Evolutionary conservation across 2,888 invertebrate genomes (phyloP), one percentile per base, ranked within the genome.

Genomic region (Pseudoips prasinana): DNA sequence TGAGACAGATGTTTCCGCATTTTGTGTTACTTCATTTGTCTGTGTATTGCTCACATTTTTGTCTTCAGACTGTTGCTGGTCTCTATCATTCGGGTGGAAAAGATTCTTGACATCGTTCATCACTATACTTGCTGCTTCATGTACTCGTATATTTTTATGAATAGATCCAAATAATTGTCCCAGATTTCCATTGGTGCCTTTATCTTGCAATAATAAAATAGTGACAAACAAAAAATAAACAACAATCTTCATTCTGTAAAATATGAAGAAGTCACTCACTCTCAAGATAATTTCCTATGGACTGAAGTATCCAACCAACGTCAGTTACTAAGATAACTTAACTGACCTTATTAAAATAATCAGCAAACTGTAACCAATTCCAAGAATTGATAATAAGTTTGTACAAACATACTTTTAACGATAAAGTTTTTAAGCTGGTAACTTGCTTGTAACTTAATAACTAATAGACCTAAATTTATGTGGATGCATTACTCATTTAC

Each of bases 221-320:
- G 57, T 35, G 52, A 56, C 72, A 36, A 62, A 59, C 22, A 63
- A 39, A 29, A 73, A 31, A 31, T 57, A 45, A 38, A 51, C 34
- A 11, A 29, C 52, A 10, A 60, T 25, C 41, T 70, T 77, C 75
- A 79, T 81, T 44, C 49, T 62, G 24, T 30, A 22, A n/a, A 33
- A 46, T 14, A 44, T 28, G 8, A 14, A 36, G 33, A 31, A 51
- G 49, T 39, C 40, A 39, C 7, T 20, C 33, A 31, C 46, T 44
- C 39, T 32, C 43, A 23, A 38, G 46, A 55, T 48, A 50, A 53
- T 41, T 52, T 59, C 52, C 41, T 51, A 39, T 37, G 27, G 41
- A 68, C 66, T 66, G 58, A 66, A 39, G 45, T 43, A 27, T 37
- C 34, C 24, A 33, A 39, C 41, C 34, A 32, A 33, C 36, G 45